Percentiles rank a stretch among this genome's conserved stretches.
These are phyloP conservation scores for Alsophila aescularia DNA, from an alignment of 2,888 invertebrate genomes.

Conservation along the genomic window DNA sequence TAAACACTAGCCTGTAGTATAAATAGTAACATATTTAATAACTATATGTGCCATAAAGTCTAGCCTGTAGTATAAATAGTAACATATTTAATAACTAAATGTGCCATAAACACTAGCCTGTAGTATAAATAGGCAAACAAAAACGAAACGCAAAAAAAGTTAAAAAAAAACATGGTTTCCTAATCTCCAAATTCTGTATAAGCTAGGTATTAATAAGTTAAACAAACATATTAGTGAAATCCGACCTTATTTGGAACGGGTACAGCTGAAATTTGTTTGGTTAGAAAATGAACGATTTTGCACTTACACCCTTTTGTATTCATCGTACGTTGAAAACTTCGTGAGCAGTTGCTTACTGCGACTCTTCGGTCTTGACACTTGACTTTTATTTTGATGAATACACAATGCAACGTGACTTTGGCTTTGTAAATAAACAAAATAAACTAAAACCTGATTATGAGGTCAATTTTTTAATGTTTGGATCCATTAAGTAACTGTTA, in stretches of 20 bases:
- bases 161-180: conserved; percentile 68
- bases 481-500: too few species aligned
- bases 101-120: conserved; percentile 23
- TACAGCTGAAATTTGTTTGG: conserved; percentile 46
- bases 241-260: conserved; percentile 17
- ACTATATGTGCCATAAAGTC: too few species aligned
- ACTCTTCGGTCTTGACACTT: conserved; percentile 62
- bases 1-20: too few species aligned
- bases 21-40: too few species aligned
- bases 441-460: too few species aligned
- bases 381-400: conserved; percentile 2
- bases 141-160: conserved; percentile 47
- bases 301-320: conserved; percentile 59
- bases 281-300: conserved; percentile 41
- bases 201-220: conserved; percentile 76
- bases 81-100: neutral
- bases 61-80: too few species aligned
- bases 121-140: conserved; percentile 49
- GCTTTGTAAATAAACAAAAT: too few species aligned
- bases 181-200: conserved; percentile 80
- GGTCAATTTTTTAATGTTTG: too few species aligned
- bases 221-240: conserved; percentile 43
- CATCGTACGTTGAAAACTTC: conserved; percentile 62
- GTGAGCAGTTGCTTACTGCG: conserved; percentile 64
- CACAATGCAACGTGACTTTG: too few species aligned